Conservation (phyloP, 1,140 invertebrate species). For the Phymorhynchus buccinoides region DNA sequence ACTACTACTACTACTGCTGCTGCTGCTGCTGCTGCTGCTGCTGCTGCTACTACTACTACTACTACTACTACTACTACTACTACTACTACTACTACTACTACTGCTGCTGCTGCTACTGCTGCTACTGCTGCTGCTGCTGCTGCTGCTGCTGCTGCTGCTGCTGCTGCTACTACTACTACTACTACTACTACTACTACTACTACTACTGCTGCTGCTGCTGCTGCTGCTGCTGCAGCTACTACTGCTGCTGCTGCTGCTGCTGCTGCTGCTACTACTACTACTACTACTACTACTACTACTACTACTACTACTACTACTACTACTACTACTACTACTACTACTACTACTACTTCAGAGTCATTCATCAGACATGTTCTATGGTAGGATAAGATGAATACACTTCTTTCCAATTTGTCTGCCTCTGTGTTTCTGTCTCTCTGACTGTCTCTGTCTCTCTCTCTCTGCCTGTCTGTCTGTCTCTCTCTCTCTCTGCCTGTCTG, state of each 20-base stretch:
- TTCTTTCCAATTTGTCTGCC: no score
- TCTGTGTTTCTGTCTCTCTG: no score
- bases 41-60: background rate
- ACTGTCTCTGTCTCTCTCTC: no score
- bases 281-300: background rate
- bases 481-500: no score
- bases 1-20: slow-evolving; percentile 18
- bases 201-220: background rate
- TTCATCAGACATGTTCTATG: no score
- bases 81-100: slow-evolving; percentile 21
- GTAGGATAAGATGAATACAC: no score
- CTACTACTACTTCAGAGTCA: no score
- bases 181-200: background rate
- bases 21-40: background rate
- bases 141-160: slow-evolving; percentile 44
- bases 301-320: no score
- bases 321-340: no score
- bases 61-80: slow-evolving; percentile 2
- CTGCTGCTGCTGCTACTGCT: background rate
- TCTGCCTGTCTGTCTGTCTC: no score
- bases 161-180: slow-evolving; percentile 31
- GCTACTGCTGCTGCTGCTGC: slow-evolving; percentile 38
- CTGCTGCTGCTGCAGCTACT: background rate
- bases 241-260: background rate
- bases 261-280: background rate